A percentile compares a stretch with the other conserved stretches of the same genome.
Evolutionary conservation across 1,140 invertebrate species (phyloP).

Genomic region (Drosophila nigromelanica): DNA sequence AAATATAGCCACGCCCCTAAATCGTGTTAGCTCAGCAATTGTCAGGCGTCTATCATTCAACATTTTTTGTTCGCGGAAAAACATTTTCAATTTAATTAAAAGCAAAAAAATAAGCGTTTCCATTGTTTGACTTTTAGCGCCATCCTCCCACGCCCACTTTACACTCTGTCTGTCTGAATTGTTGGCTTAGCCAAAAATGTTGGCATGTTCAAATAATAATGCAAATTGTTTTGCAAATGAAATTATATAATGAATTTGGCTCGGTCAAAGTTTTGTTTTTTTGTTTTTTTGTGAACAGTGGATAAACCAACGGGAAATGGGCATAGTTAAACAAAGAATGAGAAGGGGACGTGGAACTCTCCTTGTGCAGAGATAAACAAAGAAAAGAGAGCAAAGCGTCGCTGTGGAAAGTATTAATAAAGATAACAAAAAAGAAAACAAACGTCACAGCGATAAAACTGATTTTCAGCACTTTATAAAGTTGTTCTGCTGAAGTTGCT

Average conservation of each 20-base stretch:
- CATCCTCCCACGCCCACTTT: not conserved
- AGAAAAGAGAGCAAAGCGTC: not conserved
- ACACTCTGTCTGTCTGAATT: conserved; percentile 37
- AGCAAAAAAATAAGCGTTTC: conserved; percentile 51
- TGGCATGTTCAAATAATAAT: conserved; percentile 70
- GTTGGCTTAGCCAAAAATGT: conserved; percentile 46
- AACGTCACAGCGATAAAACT: conserved; percentile 6
- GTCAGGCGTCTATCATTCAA: conserved; percentile 41
- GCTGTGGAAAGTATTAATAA: conserved; percentile 28
- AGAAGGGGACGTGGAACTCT: no score
- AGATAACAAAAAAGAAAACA: conserved; percentile 22
- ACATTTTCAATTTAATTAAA: conserved; percentile 81
- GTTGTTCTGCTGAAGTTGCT: not conserved
- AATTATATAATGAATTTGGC: conserved; percentile 55
- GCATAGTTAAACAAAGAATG: no score
- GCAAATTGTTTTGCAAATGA: conserved; percentile 67
- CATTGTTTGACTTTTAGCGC: conserved; percentile 28
- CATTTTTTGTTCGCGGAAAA: conserved; percentile 48
- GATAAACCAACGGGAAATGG: no score
- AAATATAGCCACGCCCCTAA: conserved; percentile 23
- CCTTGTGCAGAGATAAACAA: conserved; percentile 8
- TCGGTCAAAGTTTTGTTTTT: conserved; percentile 31
- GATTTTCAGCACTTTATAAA: conserved; percentile 13
- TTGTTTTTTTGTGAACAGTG: no score
- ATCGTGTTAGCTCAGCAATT: conserved; percentile 6